phyloP scores from a whole-genome alignment of 2,113 vertebrate genomes.

The Pterophyllum scalare region DNA sequence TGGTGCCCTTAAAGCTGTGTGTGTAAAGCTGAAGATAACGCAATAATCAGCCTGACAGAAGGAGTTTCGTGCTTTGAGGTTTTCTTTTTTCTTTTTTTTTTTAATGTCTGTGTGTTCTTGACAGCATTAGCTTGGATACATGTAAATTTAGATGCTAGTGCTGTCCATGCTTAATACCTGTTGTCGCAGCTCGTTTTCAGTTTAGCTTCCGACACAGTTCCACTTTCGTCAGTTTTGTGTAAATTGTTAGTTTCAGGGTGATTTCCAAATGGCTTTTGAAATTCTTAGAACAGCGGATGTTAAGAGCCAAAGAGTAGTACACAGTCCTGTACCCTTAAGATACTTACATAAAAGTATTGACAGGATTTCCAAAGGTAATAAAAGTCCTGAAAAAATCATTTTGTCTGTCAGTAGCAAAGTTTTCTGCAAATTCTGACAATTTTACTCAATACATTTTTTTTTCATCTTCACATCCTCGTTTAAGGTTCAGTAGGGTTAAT shows the following conservation, averaged over 20 bases:
- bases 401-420: background rate
- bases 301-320: background rate
- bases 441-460: background rate
- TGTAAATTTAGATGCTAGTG: background rate
- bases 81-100: constrained; percentile 3
- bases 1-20: constrained; percentile 5
- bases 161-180: background rate
- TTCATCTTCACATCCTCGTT: background rate
- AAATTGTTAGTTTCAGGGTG: background rate
- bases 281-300: too few relatives aligned
- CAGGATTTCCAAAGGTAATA: background rate
- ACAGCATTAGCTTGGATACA: background rate
- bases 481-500: background rate
- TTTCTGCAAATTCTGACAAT: background rate
- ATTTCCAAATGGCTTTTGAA: too few relatives aligned
- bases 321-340: background rate
- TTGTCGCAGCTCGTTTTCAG: background rate
- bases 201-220: background rate
- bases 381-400: background rate
- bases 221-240: background rate
- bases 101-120: background rate
- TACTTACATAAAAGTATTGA: background rate
- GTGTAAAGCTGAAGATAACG: constrained; percentile 2
- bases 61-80: background rate
- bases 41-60: constrained; percentile 22